These are phyloP conservation scores for Phoeniculus purpureus DNA, from an alignment of 2,797 vertebrate species.

Conservation along the genomic window DNA sequence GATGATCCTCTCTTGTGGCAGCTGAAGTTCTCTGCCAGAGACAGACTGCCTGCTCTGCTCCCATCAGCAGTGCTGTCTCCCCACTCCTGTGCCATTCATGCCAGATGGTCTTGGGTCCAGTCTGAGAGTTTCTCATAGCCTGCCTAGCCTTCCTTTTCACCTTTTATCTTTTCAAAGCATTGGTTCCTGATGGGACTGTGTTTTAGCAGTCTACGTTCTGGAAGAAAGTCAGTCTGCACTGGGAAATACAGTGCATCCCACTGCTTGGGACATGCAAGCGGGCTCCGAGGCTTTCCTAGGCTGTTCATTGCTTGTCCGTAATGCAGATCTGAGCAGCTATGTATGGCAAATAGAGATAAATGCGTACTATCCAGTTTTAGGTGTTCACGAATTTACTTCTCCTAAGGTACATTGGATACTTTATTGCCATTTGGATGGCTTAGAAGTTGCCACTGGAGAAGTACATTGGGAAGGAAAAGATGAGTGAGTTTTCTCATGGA, in stretches of 20 bases:
- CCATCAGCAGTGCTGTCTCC: background rate
- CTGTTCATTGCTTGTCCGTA: background rate
- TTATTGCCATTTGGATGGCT: background rate
- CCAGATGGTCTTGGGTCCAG: background rate
- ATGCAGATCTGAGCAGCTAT: background rate
- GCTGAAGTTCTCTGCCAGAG: background rate
- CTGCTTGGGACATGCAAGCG: background rate
- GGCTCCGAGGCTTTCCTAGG: background rate
- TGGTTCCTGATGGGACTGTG: background rate
- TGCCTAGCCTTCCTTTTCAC: background rate
- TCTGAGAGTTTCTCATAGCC: background rate
- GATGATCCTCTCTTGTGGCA: background rate
- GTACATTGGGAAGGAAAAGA: background rate
- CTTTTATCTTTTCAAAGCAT: background rate
- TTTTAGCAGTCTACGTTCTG: background rate
- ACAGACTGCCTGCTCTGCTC: background rate
- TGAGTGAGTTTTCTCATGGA: background rate
- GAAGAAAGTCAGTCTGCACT: background rate
- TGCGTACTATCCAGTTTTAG: background rate
- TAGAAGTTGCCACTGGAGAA: background rate
- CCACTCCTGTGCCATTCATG: fast-evolving
- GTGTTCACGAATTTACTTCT: background rate
- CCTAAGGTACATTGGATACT: background rate
- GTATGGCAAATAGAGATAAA: background rate
- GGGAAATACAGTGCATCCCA: fast-evolving